Percentiles rank a stretch among this genome's conserved stretches.
Evolutionary conservation across 2,113 vertebrate genomes (phyloP).

Genomic region (Misgurnus anguillicaudatus): DNA sequence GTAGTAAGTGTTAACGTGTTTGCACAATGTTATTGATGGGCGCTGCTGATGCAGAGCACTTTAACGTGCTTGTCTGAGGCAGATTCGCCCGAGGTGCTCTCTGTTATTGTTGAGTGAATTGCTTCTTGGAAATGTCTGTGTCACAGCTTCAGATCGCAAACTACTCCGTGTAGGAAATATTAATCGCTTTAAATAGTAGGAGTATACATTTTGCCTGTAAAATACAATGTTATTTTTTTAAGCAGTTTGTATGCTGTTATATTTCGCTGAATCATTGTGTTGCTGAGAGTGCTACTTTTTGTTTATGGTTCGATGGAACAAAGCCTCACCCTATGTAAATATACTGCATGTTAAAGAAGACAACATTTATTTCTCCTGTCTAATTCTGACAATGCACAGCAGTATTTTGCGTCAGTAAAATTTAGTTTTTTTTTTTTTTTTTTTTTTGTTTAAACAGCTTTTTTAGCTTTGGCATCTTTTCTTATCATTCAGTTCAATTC

Average conservation of each 20-base stretch:
- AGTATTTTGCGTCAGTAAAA: neutral
- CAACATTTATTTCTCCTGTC: neutral
- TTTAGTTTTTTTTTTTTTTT: too few relatives aligned
- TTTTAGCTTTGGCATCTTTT: too few relatives aligned
- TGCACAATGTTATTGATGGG: neutral
- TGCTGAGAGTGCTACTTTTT: neutral
- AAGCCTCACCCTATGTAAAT: slow-evolving; percentile 23
- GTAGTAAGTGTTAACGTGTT: neutral
- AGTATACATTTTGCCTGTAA: neutral
- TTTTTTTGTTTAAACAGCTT: too few relatives aligned
- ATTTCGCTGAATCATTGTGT: slow-evolving; percentile 14
- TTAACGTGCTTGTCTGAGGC: neutral
- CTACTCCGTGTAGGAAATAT: neutral
- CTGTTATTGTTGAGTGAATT: neutral
- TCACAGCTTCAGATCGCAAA: slow-evolving; percentile 13
- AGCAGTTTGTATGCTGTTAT: neutral
- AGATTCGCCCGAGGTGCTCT: slow-evolving; percentile 1
- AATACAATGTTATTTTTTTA: neutral
- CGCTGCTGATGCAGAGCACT: neutral
- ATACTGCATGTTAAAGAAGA: neutral
- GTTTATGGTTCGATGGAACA: slow-evolving; percentile 17
- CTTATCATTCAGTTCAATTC: too few relatives aligned
- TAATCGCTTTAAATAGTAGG: neutral
- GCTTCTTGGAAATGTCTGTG: neutral
- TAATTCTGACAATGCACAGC: neutral